These are phyloP conservation scores for Allacma fusca DNA, from an alignment of 2,888 invertebrate genomes.

Conservation along the genomic window DNA sequence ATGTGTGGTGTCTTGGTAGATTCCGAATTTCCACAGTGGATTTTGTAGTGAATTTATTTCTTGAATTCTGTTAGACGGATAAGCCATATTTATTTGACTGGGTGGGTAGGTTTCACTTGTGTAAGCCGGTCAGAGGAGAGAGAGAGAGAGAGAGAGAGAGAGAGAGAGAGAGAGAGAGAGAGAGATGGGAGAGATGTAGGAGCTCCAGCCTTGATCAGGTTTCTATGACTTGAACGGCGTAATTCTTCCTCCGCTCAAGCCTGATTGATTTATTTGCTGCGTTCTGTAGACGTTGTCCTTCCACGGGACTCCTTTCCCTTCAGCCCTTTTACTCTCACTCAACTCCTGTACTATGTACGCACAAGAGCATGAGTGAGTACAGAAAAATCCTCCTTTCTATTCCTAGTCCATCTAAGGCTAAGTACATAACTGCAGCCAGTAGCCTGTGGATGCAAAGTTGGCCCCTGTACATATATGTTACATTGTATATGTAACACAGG, in stretches of 20 bases:
- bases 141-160: too few relatives aligned
- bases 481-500: too few relatives aligned
- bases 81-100: slow-evolving; percentile 45
- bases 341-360: not conserved
- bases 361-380: too few relatives aligned
- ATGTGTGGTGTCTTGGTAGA: slow-evolving; percentile 24
- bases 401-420: too few relatives aligned
- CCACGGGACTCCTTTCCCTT: not conserved
- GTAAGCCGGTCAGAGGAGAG: slow-evolving; percentile 17
- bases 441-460: too few relatives aligned
- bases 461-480: too few relatives aligned
- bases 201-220: slow-evolving; percentile 20
- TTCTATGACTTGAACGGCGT: slow-evolving; percentile 17
- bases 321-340: not conserved
- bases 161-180: too few relatives aligned
- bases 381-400: too few relatives aligned
- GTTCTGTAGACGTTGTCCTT: slow-evolving; percentile 31
- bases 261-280: slow-evolving; percentile 42
- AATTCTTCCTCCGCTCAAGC: slow-evolving; percentile 42
- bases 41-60: slow-evolving; percentile 44
- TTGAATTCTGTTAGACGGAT: slow-evolving; percentile 34
- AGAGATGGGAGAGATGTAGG: too few relatives aligned
- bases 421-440: too few relatives aligned
- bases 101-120: slow-evolving; percentile 32
- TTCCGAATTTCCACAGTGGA: slow-evolving; percentile 41